phyloP scores from a whole-genome alignment of 1,140 invertebrate species.

The Mizuhopecten yessoensis region DNA sequence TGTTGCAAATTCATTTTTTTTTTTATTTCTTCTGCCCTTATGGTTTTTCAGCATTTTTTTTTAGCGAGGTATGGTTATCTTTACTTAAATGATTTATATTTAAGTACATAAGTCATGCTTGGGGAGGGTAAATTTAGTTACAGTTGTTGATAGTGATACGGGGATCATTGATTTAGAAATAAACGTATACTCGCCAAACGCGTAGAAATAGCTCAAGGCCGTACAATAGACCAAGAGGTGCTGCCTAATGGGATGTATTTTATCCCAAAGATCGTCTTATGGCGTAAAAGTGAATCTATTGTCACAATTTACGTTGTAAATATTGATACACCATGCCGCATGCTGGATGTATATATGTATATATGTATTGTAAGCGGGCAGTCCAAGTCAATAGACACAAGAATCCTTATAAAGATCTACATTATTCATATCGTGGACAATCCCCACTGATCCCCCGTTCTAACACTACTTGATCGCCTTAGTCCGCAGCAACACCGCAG shows the following conservation, averaged over 20 bases:
- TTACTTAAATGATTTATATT: no score
- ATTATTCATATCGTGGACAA: constrained; percentile 8
- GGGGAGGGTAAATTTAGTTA: no score
- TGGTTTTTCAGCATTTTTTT: no score
- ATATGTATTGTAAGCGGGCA: background rate
- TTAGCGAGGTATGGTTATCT: no score
- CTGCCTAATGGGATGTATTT: background rate
- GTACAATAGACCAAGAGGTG: background rate
- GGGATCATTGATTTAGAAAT: no score
- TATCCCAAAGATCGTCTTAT: background rate
- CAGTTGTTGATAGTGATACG: no score
- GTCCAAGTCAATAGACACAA: background rate
- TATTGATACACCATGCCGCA: background rate
- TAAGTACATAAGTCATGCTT: no score
- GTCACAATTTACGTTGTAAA: background rate
- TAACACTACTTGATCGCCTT: background rate
- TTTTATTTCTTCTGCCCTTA: no score
- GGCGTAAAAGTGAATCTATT: background rate
- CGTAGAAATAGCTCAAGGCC: background rate
- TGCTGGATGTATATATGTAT: no score
- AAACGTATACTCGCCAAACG: no score
- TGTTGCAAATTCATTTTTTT: no score
- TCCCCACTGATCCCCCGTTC: background rate
- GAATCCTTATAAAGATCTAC: background rate
- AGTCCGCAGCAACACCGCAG: background rate